Conservation (phyloP, 2,797 vertebrate genomes). For the Xenentodon cancila region DNA sequence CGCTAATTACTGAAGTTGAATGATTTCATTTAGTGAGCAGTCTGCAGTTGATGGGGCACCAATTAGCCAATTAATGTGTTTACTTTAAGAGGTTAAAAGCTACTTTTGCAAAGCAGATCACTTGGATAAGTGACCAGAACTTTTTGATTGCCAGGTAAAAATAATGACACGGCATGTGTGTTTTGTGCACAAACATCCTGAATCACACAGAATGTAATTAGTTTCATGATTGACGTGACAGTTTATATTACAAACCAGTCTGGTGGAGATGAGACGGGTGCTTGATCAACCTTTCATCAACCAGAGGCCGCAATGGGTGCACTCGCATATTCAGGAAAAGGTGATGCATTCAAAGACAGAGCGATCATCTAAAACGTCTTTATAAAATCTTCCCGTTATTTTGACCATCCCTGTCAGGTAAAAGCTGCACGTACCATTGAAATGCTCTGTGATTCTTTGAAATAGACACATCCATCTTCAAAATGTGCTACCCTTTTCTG, state of each 20-base stretch:
- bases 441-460: conserved; percentile 13
- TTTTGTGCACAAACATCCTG: conserved; percentile 15
- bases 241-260: conserved; percentile 45
- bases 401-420: not conserved
- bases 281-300: conserved; percentile 35
- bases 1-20: conserved; percentile 44
- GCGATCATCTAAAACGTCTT: not conserved
- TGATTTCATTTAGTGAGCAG: conserved; percentile 62
- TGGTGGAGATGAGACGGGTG: conserved; percentile 14
- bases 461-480: conserved; percentile 51
- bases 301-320: not conserved
- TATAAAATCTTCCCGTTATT: not conserved
- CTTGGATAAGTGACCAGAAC: conserved; percentile 50
- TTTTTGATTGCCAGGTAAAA: conserved; percentile 41
- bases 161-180: conserved; percentile 4
- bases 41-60: conserved; percentile 55
- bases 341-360: no score
- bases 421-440: not conserved
- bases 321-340: not conserved
- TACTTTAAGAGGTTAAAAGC: conserved; percentile 59
- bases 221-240: conserved; percentile 39
- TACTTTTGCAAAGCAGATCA: conserved; percentile 66
- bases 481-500: conserved; percentile 17
- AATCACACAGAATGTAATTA: conserved; percentile 48
- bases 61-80: conserved; percentile 52